Conservation (phyloP, 2,113 vertebrate genomes). For the Rutilus rutilus region DNA sequence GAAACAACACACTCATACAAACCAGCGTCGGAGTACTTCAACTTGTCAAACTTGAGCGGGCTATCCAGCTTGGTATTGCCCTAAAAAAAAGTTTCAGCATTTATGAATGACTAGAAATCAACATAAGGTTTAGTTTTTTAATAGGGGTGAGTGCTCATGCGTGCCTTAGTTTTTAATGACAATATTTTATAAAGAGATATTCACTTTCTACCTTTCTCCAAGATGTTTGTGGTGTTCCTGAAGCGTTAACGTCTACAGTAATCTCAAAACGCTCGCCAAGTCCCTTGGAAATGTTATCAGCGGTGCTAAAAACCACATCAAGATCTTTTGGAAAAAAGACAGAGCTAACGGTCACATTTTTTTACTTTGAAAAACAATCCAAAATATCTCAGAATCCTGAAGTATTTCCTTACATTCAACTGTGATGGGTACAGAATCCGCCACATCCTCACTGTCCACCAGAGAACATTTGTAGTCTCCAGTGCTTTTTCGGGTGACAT, state of each 20-base stretch:
- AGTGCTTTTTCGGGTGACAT: slow-evolving; percentile 81
- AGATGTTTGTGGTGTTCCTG: slow-evolving; percentile 79
- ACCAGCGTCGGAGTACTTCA: slow-evolving; percentile 87
- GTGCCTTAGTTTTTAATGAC: neutral
- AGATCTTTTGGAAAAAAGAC: slow-evolving; percentile 78
- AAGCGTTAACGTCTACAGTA: slow-evolving; percentile 79
- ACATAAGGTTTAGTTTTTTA: neutral
- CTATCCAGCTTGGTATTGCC: slow-evolving; percentile 65
- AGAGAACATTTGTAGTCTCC: slow-evolving; percentile 93
- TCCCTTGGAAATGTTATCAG: slow-evolving; percentile 79
- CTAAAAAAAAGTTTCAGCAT: slow-evolving; percentile 55
- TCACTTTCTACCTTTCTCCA: slow-evolving; percentile 86
- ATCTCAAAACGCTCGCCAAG: slow-evolving; percentile 81
- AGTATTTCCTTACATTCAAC: slow-evolving; percentile 86
- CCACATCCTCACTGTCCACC: slow-evolving; percentile 75
- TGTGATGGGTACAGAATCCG: slow-evolving; percentile 75
- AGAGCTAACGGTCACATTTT: neutral
- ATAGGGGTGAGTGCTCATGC: neutral
- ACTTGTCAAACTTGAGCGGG: slow-evolving; percentile 76
- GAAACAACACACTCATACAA: slow-evolving; percentile 85
- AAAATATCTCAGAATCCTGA: neutral
- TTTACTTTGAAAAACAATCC: slow-evolving; percentile 28
- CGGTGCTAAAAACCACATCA: slow-evolving; percentile 84
- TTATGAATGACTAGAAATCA: neutral
- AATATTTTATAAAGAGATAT: neutral